Conservation (phyloP, 1,140 invertebrate genomes). For the Trissolcus basalis region DNA sequence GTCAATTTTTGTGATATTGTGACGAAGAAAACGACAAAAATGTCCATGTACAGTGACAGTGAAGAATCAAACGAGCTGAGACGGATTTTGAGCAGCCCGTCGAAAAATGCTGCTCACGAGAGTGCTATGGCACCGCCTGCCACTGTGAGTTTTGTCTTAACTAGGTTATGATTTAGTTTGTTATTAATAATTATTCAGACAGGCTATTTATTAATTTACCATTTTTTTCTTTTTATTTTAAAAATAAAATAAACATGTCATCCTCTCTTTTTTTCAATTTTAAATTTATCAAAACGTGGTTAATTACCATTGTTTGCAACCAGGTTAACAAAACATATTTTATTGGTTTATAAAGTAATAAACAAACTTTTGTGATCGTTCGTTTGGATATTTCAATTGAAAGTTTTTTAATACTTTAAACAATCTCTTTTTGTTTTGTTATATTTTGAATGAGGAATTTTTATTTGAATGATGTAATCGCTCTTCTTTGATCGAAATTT, state of each 20-base stretch:
- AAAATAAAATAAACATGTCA: background rate
- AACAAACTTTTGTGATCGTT: too few relatives aligned
- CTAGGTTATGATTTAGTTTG: slow-evolving; percentile 33
- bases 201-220: background rate
- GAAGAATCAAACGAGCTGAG: slow-evolving; percentile 61
- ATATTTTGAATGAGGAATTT: too few relatives aligned
- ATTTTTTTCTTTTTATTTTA: background rate
- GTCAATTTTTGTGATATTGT: slow-evolving; percentile 16
- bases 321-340: too few relatives aligned
- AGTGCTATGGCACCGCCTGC: slow-evolving; percentile 69
- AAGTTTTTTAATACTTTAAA: too few relatives aligned
- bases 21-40: slow-evolving; percentile 13
- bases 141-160: slow-evolving; percentile 59
- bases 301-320: too few relatives aligned
- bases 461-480: too few relatives aligned
- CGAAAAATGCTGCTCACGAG: slow-evolving; percentile 66
- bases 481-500: too few relatives aligned
- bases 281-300: too few relatives aligned
- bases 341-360: too few relatives aligned
- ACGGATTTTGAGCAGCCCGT: slow-evolving; percentile 62
- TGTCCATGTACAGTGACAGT: slow-evolving; percentile 48
- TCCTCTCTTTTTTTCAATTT: too few relatives aligned
- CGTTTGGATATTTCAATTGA: too few relatives aligned
- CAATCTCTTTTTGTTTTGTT: too few relatives aligned
- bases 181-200: background rate